These are phyloP conservation scores for Caenorhabditis wallacei DNA, from an alignment of 2,888 invertebrate species.

Conservation along the genomic window DNA sequence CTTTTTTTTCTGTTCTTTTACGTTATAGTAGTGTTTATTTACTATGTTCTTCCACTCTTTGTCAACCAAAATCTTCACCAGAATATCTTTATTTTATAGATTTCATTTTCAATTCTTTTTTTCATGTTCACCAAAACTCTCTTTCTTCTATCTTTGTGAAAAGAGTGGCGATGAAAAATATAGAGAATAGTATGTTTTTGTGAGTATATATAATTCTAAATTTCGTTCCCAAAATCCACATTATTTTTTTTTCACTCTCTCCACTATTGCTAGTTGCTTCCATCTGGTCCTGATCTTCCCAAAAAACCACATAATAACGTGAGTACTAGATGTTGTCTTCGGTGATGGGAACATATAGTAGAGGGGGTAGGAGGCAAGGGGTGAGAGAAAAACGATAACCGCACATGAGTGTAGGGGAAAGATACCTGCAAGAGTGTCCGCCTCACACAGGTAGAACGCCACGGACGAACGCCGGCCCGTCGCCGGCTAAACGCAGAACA, in stretches of 20 bases:
- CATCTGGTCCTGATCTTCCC: slow-evolving; percentile 43
- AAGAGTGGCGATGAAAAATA: slow-evolving; percentile 25
- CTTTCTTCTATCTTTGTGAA: slow-evolving; percentile 33
- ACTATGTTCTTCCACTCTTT: slow-evolving; percentile 49
- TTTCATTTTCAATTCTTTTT: slow-evolving; percentile 50
- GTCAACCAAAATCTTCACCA: slow-evolving; percentile 25
- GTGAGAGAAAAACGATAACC: slow-evolving; percentile 9
- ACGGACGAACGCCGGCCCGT: too few relatives aligned
- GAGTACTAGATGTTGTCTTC: slow-evolving; percentile 32
- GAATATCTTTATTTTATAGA: slow-evolving; percentile 4
- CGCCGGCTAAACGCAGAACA: too few relatives aligned
- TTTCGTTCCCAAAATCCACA: slow-evolving; percentile 36
- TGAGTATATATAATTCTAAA: slow-evolving; percentile 58
- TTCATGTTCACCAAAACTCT: slow-evolving; percentile 22
- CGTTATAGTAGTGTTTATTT: slow-evolving; percentile 43
- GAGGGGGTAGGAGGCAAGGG: not conserved
- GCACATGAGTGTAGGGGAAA: slow-evolving; percentile 18
- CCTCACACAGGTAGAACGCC: too few relatives aligned
- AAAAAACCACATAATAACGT: slow-evolving; percentile 43
- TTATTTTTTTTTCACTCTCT: slow-evolving; percentile 36
- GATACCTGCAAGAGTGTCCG: slow-evolving; percentile 32
- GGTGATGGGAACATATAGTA: not conserved
- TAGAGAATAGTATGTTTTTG: slow-evolving; percentile 53
- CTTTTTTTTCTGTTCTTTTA: slow-evolving; percentile 19
- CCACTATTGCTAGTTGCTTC: slow-evolving; percentile 29